A percentile compares a stretch with the other conserved stretches of the same genome.
Evolutionary conservation across 2,797 vertebrate species (phyloP).

Genomic region (Triplophysa yarkandensis): DNA sequence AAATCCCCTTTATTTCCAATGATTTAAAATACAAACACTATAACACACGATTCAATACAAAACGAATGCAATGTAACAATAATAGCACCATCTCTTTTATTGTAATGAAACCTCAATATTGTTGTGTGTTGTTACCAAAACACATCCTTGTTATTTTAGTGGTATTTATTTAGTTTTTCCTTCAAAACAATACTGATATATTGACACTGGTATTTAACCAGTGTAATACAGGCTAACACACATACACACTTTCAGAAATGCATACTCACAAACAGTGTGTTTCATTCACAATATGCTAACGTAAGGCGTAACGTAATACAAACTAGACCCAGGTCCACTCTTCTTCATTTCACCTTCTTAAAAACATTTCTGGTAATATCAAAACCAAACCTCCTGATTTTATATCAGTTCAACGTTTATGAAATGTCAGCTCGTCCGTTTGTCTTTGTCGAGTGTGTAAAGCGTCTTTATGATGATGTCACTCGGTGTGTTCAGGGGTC

Average conservation of each 20-base stretch:
- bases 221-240: neutral
- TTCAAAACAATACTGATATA: constrained; percentile 16
- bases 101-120: neutral
- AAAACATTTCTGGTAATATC: neutral
- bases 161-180: constrained; percentile 1
- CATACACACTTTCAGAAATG: neutral
- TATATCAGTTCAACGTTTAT: neutral
- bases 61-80: neutral
- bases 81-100: constrained; percentile 4
- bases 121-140: neutral
- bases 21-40: constrained; percentile 33
- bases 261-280: neutral
- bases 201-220: neutral
- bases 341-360: neutral
- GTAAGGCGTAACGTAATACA: neutral
- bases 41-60: constrained; percentile 13
- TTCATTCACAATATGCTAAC: neutral
- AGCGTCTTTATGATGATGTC: constrained; percentile 45
- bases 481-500: constrained; percentile 85
- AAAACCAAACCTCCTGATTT: neutral
- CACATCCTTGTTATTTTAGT: neutral
- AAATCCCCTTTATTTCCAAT: neutral
- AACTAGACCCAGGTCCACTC: neutral
- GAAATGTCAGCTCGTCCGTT: neutral
- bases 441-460: neutral